Percentiles rank a stretch among this genome's conserved stretches.
Conservation (phyloP, 2,888 invertebrate species). For the Cephus pulcher region DNA sequence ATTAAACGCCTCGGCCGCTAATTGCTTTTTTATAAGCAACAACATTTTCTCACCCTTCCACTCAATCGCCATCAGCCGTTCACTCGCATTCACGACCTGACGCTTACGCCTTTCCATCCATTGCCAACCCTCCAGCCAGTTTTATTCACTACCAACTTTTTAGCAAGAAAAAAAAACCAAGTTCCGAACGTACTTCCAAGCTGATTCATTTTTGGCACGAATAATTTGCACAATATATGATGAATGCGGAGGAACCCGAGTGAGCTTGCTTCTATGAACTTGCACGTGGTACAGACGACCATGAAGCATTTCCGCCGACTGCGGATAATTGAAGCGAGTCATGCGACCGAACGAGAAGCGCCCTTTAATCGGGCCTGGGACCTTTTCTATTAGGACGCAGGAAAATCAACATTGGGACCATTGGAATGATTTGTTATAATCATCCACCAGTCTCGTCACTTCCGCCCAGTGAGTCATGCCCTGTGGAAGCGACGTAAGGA, state of each 20-base stretch:
- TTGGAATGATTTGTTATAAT: neutral
- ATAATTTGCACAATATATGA: neutral
- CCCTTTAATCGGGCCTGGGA: conserved; percentile 43
- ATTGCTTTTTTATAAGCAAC: conserved; percentile 48
- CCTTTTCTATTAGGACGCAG: neutral
- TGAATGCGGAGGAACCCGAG: neutral
- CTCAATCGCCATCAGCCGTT: conserved; percentile 23
- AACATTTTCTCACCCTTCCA: conserved; percentile 27
- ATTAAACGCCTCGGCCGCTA: conserved; percentile 52
- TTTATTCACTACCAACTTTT: neutral
- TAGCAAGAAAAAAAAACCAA: neutral
- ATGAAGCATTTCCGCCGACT: conserved; percentile 45
- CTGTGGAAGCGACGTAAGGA: neutral
- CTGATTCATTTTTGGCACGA: neutral
- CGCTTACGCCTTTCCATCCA: neutral
- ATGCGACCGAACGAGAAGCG: conserved; percentile 42
- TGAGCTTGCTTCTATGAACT: neutral
- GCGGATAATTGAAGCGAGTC: conserved; percentile 51
- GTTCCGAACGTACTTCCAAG: neutral
- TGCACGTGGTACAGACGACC: neutral
- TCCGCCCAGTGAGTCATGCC: neutral
- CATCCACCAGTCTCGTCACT: neutral
- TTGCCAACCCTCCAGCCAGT: neutral
- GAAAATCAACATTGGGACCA: neutral
- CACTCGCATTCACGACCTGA: conserved; percentile 17